Evolutionary conservation across 2,888 invertebrate genomes (phyloP).

Genomic region (Ametastegia equiseti): DNA sequence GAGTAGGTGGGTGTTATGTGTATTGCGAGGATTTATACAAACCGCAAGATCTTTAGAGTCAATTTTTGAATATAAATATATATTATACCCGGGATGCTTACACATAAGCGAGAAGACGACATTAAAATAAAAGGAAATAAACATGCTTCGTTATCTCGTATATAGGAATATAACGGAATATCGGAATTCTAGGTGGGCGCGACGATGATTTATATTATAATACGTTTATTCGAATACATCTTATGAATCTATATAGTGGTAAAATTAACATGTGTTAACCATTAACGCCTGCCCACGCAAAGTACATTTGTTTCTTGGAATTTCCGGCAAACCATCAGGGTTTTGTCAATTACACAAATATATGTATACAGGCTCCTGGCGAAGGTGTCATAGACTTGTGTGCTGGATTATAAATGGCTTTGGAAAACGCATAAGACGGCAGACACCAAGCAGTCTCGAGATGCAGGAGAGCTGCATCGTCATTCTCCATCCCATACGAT

Average conservation of each 20-base stretch:
- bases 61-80: conserved; percentile 8
- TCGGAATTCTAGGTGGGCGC: conserved; percentile 26
- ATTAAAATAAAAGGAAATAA: not conserved
- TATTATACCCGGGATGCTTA: not conserved
- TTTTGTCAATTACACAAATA: conserved; percentile 6
- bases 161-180: not conserved
- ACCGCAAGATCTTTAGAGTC: conserved; percentile 13
- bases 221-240: not conserved
- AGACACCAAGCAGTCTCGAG: not conserved
- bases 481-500: conserved; percentile 17
- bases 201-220: not conserved
- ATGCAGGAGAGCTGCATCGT: not conserved
- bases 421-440: conserved; percentile 22
- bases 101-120: not conserved
- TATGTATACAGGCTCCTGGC: not conserved
- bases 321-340: conserved; percentile 26
- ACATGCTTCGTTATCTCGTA: not conserved
- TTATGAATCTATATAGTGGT: conserved; percentile 22
- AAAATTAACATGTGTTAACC: conserved; percentile 45
- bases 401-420: conserved; percentile 34
- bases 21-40: conserved; percentile 6
- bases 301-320: conserved; percentile 41
- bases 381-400: conserved; percentile 25
- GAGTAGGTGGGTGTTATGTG: conserved; percentile 43
- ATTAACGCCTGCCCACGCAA: conserved; percentile 39